phyloP scores from a whole-genome alignment of 2,888 invertebrate genomes.

The Ophraella communa region DNA sequence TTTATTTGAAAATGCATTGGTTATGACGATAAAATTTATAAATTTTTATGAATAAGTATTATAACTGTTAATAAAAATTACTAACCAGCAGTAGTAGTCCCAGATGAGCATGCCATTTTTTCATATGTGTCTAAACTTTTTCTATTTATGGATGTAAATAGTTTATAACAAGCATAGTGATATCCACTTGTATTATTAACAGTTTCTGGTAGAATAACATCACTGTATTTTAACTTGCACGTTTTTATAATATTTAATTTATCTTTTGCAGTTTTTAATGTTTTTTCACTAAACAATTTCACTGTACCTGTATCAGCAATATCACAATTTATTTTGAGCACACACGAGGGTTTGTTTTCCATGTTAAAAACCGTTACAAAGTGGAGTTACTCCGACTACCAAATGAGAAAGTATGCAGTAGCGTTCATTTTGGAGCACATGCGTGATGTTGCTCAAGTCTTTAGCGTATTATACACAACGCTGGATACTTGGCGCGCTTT shows the following conservation, averaged over 20 bases:
- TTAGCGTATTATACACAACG: not conserved
- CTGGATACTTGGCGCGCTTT: not conserved
- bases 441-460: not conserved
- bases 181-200: not conserved
- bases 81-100: conserved; percentile 7
- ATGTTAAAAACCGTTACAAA: not conserved
- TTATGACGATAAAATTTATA: too few relatives aligned
- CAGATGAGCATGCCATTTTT: not conserved
- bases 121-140: not conserved
- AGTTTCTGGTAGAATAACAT: not conserved
- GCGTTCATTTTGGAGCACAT: not conserved
- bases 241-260: not conserved
- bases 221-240: not conserved
- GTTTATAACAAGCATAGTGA: not conserved
- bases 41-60: too few relatives aligned
- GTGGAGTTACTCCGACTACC: not conserved
- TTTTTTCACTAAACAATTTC: not conserved
- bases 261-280: not conserved
- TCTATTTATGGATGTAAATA: not conserved
- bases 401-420: not conserved
- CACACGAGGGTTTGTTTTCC: not conserved
- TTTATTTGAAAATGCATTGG: too few relatives aligned
- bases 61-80: too few relatives aligned
- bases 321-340: not conserved
- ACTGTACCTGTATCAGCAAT: not conserved